Conservation (phyloP, 2,888 invertebrate species). For the Rotaria sp. region DNA sequence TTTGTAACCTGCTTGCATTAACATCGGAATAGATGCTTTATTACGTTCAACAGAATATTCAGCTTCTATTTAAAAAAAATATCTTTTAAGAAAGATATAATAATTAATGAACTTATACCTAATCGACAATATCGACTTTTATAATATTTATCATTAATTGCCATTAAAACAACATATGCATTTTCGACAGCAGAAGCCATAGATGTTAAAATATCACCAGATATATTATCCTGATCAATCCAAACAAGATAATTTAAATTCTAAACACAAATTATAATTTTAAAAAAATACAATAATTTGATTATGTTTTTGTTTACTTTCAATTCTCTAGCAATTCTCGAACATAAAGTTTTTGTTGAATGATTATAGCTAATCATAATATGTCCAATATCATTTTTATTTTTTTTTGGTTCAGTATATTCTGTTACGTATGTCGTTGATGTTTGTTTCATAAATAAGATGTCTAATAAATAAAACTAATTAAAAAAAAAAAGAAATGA, state of each 20-base stretch:
- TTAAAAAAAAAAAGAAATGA: not conserved
- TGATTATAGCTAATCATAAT: constrained; percentile 28
- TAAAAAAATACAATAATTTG: not conserved
- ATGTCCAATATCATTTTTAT: not conserved
- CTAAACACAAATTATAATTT: not conserved
- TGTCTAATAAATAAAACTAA: not conserved
- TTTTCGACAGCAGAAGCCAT: constrained; percentile 33
- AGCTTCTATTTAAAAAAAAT: not conserved
- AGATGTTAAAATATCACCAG: not conserved
- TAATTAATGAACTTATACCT: not conserved
- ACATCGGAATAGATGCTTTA: constrained; percentile 17
- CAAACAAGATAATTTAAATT: not conserved
- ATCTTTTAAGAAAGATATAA: too few relatives aligned
- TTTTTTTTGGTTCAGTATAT: not conserved
- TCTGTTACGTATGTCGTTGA: not conserved
- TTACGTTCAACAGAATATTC: constrained; percentile 24
- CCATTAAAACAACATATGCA: constrained; percentile 29
- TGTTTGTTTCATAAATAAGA: not conserved
- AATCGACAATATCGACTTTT: constrained; percentile 31
- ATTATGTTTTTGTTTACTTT: not conserved
- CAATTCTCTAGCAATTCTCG: not conserved
- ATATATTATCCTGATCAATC: constrained; percentile 14
- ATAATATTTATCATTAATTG: not conserved
- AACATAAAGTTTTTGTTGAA: not conserved
- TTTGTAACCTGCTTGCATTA: constrained; percentile 18